A percentile compares a stretch with the other conserved stretches of the same genome.
These are phyloP conservation scores for Saccostrea glomerata DNA, from an alignment of 1,140 invertebrate genomes.

Conservation along the genomic window DNA sequence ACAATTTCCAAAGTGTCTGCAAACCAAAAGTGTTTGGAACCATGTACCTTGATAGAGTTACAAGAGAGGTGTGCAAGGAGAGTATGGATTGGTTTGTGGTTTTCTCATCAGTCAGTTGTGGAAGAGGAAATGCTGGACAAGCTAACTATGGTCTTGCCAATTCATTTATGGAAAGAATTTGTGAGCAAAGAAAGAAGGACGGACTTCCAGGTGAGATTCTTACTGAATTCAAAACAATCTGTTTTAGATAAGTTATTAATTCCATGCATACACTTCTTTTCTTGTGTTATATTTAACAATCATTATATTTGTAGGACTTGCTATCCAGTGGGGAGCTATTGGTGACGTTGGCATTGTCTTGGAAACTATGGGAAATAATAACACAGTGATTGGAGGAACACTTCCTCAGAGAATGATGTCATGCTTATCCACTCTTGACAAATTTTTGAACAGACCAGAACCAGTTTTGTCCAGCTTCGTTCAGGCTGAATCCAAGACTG, in stretches of 20 bases:
- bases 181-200: conserved; percentile 89
- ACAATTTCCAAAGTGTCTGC: conserved; percentile 87
- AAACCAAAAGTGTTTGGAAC: conserved; percentile 84
- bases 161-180: conserved; percentile 96
- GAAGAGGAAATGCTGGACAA: conserved; percentile 95
- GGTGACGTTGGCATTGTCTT: conserved; percentile 96
- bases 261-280: neutral
- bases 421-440: conserved; percentile 91
- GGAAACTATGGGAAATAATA: conserved; percentile 92
- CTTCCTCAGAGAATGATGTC: conserved; percentile 94
- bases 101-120: conserved; percentile 96
- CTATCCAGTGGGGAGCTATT: conserved; percentile 98
- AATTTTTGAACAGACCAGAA: conserved; percentile 91
- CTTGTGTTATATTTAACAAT: neutral
- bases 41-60: conserved; percentile 86
- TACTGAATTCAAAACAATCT: neutral
- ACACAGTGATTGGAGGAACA: conserved; percentile 94
- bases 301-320: conserved; percentile 80
- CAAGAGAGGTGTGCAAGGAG: conserved; percentile 84
- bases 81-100: conserved; percentile 90
- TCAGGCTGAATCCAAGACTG: conserved; percentile 84
- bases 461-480: conserved; percentile 92
- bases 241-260: neutral
- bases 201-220: conserved; percentile 83
- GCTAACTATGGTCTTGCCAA: conserved; percentile 97